A percentile compares a stretch with the other conserved stretches of the same genome.
These are phyloP conservation scores for Rhopalosiphum nymphaeae DNA, from an alignment of 2,888 invertebrate genomes.

Conservation along the genomic window DNA sequence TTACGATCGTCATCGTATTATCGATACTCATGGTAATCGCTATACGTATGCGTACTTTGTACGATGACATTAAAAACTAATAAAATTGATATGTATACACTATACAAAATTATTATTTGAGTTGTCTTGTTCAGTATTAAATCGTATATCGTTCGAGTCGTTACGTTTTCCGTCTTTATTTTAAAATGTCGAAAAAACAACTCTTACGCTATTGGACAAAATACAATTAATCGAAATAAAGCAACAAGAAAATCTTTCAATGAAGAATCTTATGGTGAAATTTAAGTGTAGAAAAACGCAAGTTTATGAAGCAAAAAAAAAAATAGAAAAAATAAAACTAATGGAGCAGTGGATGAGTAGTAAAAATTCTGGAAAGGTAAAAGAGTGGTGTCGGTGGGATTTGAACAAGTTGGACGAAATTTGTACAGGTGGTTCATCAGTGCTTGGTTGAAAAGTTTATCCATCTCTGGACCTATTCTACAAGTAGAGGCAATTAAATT, in stretches of 20 bases:
- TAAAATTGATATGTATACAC: slow-evolving; percentile 10
- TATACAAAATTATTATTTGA: neutral
- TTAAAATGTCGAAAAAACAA: slow-evolving; percentile 22
- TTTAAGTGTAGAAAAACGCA: too few relatives aligned
- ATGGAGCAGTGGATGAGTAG: neutral
- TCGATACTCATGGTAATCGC: too few relatives aligned
- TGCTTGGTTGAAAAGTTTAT: neutral
- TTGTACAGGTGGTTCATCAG: too few relatives aligned
- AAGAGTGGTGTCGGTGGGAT: neutral
- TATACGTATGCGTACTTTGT: too few relatives aligned
- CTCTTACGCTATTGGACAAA: slow-evolving; percentile 15
- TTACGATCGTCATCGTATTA: too few relatives aligned
- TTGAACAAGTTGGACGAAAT: too few relatives aligned
- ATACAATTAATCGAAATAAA: slow-evolving; percentile 15
- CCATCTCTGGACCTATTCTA: neutral
- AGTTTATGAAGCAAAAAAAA: neutral
- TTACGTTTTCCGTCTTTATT: neutral
- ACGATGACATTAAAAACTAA: neutral
- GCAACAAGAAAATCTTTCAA: too few relatives aligned
- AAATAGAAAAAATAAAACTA: neutral
- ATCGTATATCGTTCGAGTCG: neutral
- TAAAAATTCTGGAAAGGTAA: neutral
- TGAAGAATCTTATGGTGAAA: too few relatives aligned
- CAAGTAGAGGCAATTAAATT: slow-evolving; percentile 2
- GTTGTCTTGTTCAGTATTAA: neutral